Evolutionary conservation across 2,888 invertebrate genomes (phyloP).

Genomic region (Tridacna gigas): DNA sequence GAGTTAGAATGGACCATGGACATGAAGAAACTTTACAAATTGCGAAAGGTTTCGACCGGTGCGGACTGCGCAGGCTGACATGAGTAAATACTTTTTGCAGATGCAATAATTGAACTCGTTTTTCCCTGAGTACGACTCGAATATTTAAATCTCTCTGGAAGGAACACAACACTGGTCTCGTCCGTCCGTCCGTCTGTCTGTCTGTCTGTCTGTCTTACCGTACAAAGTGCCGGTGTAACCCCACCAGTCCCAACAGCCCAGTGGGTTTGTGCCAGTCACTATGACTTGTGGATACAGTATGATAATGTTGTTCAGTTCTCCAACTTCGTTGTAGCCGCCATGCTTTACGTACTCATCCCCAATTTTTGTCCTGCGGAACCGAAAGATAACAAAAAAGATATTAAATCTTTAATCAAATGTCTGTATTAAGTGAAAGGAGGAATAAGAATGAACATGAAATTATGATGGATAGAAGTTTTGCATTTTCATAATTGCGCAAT

Average conservation of each 20-base stretch:
- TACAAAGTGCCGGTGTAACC: constrained; percentile 73
- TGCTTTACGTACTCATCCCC: constrained; percentile 73
- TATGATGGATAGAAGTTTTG: too few species aligned
- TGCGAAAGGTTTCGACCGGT: too few species aligned
- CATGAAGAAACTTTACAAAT: too few species aligned
- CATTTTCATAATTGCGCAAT: too few species aligned
- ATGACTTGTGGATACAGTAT: constrained; percentile 78
- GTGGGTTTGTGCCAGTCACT: constrained; percentile 59
- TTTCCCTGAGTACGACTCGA: not conserved
- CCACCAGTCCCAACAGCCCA: constrained; percentile 81
- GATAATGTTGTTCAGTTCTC: constrained; percentile 78
- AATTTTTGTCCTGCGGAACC: constrained; percentile 59
- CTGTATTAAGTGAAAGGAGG: too few species aligned
- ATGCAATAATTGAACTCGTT: not conserved
- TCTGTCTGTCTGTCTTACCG: constrained; percentile 54
- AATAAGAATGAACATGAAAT: too few species aligned
- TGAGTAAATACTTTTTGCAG: too few species aligned
- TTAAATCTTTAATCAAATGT: too few species aligned
- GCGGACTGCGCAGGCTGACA: too few species aligned
- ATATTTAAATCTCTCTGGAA: too few species aligned
- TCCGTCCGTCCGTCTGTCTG: not conserved
- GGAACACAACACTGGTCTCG: too few species aligned
- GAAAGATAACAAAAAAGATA: not conserved
- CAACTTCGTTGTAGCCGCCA: constrained; percentile 79
- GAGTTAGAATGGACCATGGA: too few species aligned